phyloP scores from a whole-genome alignment of 2,888 invertebrate genomes.

The Helobdella robusta region DNA sequence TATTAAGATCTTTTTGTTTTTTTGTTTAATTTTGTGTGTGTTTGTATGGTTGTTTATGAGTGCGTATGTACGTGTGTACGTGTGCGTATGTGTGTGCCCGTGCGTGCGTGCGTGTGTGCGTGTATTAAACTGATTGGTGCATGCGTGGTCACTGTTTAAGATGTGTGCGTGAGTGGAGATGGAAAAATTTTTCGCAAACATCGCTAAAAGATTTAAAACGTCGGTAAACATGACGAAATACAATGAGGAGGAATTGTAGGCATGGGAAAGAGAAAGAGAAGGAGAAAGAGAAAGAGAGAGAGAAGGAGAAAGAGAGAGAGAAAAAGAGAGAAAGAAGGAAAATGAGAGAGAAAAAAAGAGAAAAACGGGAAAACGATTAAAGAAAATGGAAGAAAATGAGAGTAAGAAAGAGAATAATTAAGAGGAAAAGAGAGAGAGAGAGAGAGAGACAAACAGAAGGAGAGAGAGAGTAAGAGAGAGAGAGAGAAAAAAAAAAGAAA shows the following conservation, averaged over 20 bases:
- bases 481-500: background rate
- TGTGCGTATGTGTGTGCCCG: background rate
- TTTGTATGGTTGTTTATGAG: background rate
- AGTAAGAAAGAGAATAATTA: too few relatives aligned
- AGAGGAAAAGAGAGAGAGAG: too few relatives aligned
- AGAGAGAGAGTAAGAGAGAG: background rate
- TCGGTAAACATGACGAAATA: background rate
- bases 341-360: background rate
- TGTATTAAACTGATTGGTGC: too few relatives aligned
- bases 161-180: background rate
- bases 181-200: background rate
- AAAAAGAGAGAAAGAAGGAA: background rate
- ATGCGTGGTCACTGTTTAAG: too few relatives aligned
- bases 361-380: background rate
- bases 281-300: background rate
- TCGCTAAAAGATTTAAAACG: background rate
- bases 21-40: too few relatives aligned
- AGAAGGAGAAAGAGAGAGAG: background rate
- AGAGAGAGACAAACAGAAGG: too few relatives aligned
- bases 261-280: background rate
- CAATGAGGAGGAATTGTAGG: background rate
- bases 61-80: background rate
- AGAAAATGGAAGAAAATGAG: background rate
- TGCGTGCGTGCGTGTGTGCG: background rate
- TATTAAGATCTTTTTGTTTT: too few relatives aligned